Evolutionary conservation across 2,113 vertebrate genomes (phyloP).

Genomic region (Albula goreensis): DNA sequence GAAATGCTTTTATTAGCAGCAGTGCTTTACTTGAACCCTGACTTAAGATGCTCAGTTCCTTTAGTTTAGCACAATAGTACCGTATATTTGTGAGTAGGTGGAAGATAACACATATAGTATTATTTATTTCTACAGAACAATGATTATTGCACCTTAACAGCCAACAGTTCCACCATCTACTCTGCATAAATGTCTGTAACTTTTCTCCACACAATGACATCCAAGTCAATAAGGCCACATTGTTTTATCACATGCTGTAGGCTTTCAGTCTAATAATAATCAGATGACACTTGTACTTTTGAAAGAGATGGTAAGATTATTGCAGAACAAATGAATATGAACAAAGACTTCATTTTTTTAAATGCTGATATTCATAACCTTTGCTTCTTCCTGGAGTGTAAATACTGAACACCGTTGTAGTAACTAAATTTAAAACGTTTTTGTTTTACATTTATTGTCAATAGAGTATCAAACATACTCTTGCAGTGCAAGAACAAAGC

Average conservation of each 20-base stretch:
- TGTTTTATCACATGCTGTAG: background rate
- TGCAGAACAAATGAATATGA: background rate
- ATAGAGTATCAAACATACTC: constrained; percentile 22
- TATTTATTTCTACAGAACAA: background rate
- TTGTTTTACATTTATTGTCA: constrained; percentile 19
- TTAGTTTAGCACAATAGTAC: background rate
- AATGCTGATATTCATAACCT: background rate
- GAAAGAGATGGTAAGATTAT: background rate
- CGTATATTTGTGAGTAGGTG: background rate
- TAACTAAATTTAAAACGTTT: background rate
- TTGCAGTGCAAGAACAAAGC: constrained; percentile 26
- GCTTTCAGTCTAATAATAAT: background rate
- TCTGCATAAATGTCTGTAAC: background rate
- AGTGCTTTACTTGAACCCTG: background rate
- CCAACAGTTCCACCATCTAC: background rate
- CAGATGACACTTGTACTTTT: background rate
- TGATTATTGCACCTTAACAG: constrained; percentile 6
- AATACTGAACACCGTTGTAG: background rate
- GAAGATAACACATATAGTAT: background rate
- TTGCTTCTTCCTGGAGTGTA: background rate
- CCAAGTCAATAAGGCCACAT: constrained; percentile 1
- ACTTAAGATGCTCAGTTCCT: background rate
- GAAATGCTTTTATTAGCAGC: background rate
- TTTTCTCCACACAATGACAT: background rate
- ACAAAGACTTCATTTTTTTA: background rate